phyloP scores from a whole-genome alignment of 2,797 vertebrate species.

The Sylvilagus floridanus region DNA sequence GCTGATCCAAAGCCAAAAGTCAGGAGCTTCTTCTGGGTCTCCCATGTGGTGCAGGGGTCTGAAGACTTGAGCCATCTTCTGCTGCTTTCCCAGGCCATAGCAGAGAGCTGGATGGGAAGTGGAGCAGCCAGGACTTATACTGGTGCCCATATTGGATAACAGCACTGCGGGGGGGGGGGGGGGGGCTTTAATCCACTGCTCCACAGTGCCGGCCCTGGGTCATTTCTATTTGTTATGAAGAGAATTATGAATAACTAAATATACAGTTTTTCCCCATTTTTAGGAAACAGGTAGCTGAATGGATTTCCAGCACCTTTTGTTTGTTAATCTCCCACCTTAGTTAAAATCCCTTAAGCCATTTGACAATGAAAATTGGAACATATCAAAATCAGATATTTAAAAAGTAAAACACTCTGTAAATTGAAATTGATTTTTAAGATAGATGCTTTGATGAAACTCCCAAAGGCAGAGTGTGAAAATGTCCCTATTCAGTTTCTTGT shows the following conservation, averaged over 20 bases:
- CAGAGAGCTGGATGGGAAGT: no score
- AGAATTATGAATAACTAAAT: neutral
- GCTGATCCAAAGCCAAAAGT: no score
- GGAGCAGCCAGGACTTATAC: no score
- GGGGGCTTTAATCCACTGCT: no score
- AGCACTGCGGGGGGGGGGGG: no score
- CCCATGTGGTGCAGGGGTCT: no score
- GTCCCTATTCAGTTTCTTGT: neutral
- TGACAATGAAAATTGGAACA: slow-evolving; percentile 34
- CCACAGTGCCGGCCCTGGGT: neutral
- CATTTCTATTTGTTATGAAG: slow-evolving; percentile 30
- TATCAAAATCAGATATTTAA: slow-evolving; percentile 42
- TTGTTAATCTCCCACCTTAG: slow-evolving; percentile 49
- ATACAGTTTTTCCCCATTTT: neutral
- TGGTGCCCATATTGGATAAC: no score
- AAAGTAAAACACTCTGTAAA: slow-evolving; percentile 47
- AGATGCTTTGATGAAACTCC: neutral
- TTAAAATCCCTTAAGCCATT: slow-evolving; percentile 42
- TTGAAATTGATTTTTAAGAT: slow-evolving; percentile 62
- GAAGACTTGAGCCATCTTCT: no score
- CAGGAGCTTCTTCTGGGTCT: no score
- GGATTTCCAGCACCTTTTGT: slow-evolving; percentile 55
- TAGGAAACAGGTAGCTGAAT: neutral
- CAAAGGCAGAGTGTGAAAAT: neutral
- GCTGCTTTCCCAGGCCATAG: no score